Base-by-base conservation (phyloP, 2,888 invertebrate genomes). In the Mesodorylaimus sp. region DNA sequence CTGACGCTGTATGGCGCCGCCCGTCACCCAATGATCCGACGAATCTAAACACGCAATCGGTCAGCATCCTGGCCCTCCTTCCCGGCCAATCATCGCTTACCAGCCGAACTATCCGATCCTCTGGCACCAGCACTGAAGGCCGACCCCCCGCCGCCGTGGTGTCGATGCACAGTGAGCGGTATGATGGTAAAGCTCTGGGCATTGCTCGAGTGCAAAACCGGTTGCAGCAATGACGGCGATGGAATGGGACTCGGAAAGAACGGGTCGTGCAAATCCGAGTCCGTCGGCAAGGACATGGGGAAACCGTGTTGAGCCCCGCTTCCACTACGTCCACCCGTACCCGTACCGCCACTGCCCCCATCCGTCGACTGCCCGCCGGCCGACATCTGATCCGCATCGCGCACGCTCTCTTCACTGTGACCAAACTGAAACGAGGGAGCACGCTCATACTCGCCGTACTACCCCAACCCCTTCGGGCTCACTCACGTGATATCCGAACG, bases 401-500 rank as follows among this genome's bases (percentile, higher is more conserved):
- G 16, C 21, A 39, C 16, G 21, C 21, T 21, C 7, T 10, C 16
- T 21, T n/a, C 21, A 21, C 21, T 10, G 41, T 39, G 41, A 21
- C 41, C 41, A 21, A 39, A n/a, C 41, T 39, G 21, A 21, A 39
- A 39, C 7, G 10, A 16, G 16, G 32, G 10, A 32, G 16, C 7
- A 32, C 7, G 32, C 16, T 7, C 7, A 16, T 10, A 42, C 24
- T 7, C 7, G 24, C 21, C 21, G 42, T 23, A 10, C 7, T 10
- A 42, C 36, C 36, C n/a, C 19, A 19, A 42, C n/a, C 10, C 10
- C 42, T 42, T 42, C 7, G 10, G 7, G 10, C 7, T 25, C 16
- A 19, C 37, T n/a, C 7, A 54, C 54, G 16, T 46, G 32, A 32
- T 59, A 63, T 1, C 72, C 73, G 58, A 69, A 71, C n/a, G 70